Evolutionary conservation across 2,797 vertebrate species (phyloP).

Genomic region (Sebastes jordani): DNA sequence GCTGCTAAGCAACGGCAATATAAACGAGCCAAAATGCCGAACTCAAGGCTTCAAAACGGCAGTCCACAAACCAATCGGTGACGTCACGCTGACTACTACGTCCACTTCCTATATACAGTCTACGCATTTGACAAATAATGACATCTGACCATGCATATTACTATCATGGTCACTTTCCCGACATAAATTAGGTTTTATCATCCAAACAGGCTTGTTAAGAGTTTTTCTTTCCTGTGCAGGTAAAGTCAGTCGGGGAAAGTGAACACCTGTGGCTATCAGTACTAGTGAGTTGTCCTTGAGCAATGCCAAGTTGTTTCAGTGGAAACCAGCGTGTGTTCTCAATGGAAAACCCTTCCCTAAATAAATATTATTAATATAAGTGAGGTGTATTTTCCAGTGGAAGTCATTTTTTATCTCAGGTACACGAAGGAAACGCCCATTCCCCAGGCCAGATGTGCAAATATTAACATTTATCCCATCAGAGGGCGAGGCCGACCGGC

Average conservation of each 20-base stretch:
- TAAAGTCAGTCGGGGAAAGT: background rate
- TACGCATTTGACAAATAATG: background rate
- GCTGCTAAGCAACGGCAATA: too few species aligned
- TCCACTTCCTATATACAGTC: too few species aligned
- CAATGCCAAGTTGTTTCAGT: background rate
- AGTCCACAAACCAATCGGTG: too few species aligned
- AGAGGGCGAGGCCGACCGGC: conserved; percentile 2
- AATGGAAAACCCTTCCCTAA: conserved; percentile 14
- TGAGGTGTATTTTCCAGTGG: conserved; percentile 16
- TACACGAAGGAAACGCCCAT: conserved; percentile 3
- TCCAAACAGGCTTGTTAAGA: background rate
- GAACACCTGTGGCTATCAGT: background rate
- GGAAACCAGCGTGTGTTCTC: background rate
- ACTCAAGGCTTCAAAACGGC: too few species aligned
- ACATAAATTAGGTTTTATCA: background rate
- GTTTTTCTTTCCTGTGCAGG: background rate
- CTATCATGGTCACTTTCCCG: background rate
- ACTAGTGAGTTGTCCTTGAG: conserved; percentile 23
- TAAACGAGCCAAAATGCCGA: too few species aligned
- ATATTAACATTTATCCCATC: conserved; percentile 43
- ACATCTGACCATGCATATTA: background rate
- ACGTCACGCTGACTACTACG: too few species aligned
- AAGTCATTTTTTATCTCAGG: conserved; percentile 17
- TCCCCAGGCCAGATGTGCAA: conserved; percentile 21
- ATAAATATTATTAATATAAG: conserved; percentile 35